A percentile compares a stretch with the other conserved stretches of the same genome.
Evolutionary conservation across 2,888 invertebrate species (phyloP).

Genomic region (Aphrophora alni): DNA sequence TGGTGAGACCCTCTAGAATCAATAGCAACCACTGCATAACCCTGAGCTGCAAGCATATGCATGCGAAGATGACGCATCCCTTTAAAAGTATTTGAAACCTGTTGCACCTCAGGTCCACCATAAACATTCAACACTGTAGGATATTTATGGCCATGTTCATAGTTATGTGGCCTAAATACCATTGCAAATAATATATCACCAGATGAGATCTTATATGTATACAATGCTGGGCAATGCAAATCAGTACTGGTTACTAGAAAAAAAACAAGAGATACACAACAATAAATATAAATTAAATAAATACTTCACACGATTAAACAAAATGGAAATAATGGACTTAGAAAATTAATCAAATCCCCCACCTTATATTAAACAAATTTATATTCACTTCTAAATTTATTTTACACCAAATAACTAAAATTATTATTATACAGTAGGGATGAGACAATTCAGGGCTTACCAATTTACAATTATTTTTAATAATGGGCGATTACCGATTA

Average conservation of each 20-base stretch:
- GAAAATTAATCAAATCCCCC: too few species aligned
- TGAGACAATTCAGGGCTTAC: too few species aligned
- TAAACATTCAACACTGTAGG: constrained; percentile 95
- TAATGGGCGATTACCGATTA: too few species aligned
- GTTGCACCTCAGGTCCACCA: constrained; percentile 97
- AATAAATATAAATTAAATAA: too few species aligned
- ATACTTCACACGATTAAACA: too few species aligned
- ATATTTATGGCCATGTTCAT: constrained; percentile 68
- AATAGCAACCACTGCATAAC: constrained; percentile 94
- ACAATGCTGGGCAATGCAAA: constrained; percentile 69
- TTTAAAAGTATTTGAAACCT: constrained; percentile 95
- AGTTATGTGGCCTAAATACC: constrained; percentile 84
- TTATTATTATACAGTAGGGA: too few species aligned
- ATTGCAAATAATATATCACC: constrained; percentile 83
- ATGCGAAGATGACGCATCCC: constrained; percentile 89
- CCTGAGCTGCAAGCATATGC: constrained; percentile 94
- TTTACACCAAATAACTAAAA: too few species aligned
- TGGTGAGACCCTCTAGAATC: constrained; percentile 96
- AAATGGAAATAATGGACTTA: too few species aligned
- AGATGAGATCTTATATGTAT: constrained; percentile 70
- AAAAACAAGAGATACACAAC: neutral
- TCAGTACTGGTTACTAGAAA: constrained; percentile 24
- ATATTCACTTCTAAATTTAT: too few species aligned
- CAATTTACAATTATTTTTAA: too few species aligned
- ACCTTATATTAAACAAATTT: too few species aligned